Conservation (phyloP, 2,797 vertebrate genomes). For the Hydrophis major region DNA sequence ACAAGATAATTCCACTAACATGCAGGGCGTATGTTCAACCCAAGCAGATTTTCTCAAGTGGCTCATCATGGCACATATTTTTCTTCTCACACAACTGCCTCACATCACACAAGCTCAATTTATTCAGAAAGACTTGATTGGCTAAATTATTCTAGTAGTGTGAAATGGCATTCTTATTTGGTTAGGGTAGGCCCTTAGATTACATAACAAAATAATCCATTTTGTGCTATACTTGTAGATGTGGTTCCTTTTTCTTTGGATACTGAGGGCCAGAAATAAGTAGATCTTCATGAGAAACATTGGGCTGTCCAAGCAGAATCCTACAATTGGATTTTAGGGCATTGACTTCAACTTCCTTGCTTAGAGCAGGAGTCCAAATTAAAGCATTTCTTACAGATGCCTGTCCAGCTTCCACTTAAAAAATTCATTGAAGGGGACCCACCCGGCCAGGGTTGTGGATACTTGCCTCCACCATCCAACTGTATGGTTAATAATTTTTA, state of each 20-base stretch:
- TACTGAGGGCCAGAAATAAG: background rate
- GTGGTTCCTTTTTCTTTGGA: background rate
- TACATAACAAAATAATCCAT: background rate
- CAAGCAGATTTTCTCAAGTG: background rate
- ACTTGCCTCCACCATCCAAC: background rate
- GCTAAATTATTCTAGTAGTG: background rate
- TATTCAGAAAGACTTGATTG: background rate
- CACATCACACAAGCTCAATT: background rate
- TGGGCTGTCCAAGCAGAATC: background rate
- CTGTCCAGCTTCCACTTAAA: background rate
- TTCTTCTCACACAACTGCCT: background rate
- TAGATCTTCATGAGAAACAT: background rate
- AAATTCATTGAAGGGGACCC: background rate
- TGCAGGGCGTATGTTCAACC: background rate
- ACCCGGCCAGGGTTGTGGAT: background rate
- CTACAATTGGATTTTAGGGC: background rate
- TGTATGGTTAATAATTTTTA: background rate
- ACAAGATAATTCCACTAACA: background rate
- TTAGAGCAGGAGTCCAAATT: background rate
- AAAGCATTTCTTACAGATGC: background rate
- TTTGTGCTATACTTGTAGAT: background rate
- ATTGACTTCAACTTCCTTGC: background rate
- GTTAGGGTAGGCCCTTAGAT: background rate
- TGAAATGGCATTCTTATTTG: background rate
- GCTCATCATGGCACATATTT: background rate